Evolutionary conservation across 2,113 vertebrate genomes (phyloP), one percentile per base, ranked within the genome.

Genomic region (Albula glossodonta): DNA sequence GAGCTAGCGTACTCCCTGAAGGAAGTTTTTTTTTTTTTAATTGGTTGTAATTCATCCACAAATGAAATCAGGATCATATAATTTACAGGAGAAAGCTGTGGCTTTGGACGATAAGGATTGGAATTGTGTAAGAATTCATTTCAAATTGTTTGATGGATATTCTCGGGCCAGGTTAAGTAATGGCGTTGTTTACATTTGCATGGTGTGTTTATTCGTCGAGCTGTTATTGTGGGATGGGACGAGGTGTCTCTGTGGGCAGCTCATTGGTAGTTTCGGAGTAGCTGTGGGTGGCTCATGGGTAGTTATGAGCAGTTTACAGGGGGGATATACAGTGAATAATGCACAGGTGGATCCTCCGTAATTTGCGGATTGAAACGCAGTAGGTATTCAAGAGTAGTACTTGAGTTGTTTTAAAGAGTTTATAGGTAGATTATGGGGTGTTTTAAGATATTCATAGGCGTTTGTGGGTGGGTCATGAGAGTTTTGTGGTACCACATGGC

Each of bases 251-350:
- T 74, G 66, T 83, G 66, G 82, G 63, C 49, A 31, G 49, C 70
- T 83, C 70, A 83, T 83, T 50, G 60, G 66, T 19, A n/a, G 49
- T 74, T 83, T 60, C 60, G 57, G 17, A 31, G 63, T 74, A 50
- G 48, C 25, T 83, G 31, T 74, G 48, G 83, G 63, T 83, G 70
- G 83, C 51, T 82, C 4, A 12, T 82, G 9, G 11, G 15, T 50
- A 79, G 22, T 79, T 48, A 79, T 49, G 78, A 13, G 41, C 41
- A 31, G 31, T 78, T 84, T 51, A 84, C 48, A 50, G 83, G 11
- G 60, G 22, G 31, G 15, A 66, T 19, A 66, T 66, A 66, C 2
- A 22, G 17, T 5, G 17, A 19, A 4, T 66, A 19, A 66, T 66
- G 60, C 19, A 19, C 60, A 66, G 60, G 60, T 66, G 60, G 60